Conservation (phyloP, 2,888 invertebrate species). For the Steinernema carpocapsae region DNA sequence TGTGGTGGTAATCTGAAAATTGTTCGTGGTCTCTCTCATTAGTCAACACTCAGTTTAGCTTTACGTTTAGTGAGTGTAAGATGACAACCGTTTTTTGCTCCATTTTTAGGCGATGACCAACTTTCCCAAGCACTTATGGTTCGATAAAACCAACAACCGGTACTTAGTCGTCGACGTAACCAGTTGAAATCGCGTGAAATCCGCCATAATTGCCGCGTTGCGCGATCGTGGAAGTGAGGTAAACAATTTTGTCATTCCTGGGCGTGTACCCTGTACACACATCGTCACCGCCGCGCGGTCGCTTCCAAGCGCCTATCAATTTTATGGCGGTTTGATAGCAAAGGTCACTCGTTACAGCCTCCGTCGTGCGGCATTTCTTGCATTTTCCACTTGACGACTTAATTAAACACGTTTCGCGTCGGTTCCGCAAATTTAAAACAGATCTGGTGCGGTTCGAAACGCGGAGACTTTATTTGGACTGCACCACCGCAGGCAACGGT, state of each 20-base stretch:
- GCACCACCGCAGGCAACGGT: not conserved
- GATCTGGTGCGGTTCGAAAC: too few relatives aligned
- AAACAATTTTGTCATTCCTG: slow-evolving; percentile 4
- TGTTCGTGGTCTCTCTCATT: not conserved
- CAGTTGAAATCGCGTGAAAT: slow-evolving; percentile 10
- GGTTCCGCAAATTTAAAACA: too few relatives aligned
- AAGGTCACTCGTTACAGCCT: not conserved
- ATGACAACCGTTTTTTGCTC: too few relatives aligned
- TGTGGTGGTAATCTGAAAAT: not conserved
- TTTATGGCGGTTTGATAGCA: slow-evolving; percentile 1
- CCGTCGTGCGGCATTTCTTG: not conserved
- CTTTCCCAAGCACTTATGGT: slow-evolving; percentile 6
- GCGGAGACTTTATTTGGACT: too few relatives aligned
- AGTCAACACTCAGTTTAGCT: not conserved
- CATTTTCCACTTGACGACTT: too few relatives aligned
- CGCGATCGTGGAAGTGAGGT: slow-evolving; percentile 8
- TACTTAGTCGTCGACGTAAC: slow-evolving; percentile 3
- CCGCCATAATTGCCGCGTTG: slow-evolving; percentile 23
- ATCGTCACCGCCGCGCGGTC: too few relatives aligned
- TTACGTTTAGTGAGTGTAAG: too few relatives aligned
- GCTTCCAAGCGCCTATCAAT: too few relatives aligned
- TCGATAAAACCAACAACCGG: not conserved
- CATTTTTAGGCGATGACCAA: not conserved
- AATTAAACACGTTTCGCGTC: too few relatives aligned
- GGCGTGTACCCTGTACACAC: not conserved